These are phyloP conservation scores for Archivesica marissinica DNA, from an alignment of 1,140 invertebrate genomes.

Conservation along the genomic window DNA sequence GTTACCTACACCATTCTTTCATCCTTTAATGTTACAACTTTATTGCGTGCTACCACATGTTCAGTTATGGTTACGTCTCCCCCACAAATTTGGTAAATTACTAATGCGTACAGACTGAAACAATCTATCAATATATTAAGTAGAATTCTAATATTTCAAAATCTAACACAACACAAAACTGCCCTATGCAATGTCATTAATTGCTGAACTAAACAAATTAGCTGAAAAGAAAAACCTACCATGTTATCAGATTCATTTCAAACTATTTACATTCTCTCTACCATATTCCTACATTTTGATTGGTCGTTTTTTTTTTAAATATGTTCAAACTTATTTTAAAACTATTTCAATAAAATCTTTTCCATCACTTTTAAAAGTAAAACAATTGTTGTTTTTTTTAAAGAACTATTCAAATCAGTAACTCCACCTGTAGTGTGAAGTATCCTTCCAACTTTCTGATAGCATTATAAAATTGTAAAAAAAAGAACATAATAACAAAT, in stretches of 20 bases:
- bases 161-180: slow-evolving; percentile 1
- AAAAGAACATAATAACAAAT: slow-evolving; percentile 22
- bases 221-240: background rate
- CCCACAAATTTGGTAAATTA: no score
- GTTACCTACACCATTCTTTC: background rate
- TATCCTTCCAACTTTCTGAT: background rate
- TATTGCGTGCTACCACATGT: background rate
- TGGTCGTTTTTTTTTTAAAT: background rate
- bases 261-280: background rate
- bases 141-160: no score
- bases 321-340: background rate
- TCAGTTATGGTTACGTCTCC: background rate
- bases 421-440: slow-evolving; percentile 20
- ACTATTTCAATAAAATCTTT: background rate
- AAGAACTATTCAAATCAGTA: background rate
- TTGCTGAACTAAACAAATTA: background rate
- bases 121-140: background rate
- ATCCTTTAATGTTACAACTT: background rate
- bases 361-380: background rate
- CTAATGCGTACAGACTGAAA: background rate
- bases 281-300: background rate
- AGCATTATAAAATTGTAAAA: slow-evolving; percentile 27
- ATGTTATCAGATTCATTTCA: background rate
- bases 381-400: background rate
- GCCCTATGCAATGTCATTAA: background rate